phyloP scores from a whole-genome alignment of 1,140 invertebrate genomes.

The Drosophila pallidifrons region DNA sequence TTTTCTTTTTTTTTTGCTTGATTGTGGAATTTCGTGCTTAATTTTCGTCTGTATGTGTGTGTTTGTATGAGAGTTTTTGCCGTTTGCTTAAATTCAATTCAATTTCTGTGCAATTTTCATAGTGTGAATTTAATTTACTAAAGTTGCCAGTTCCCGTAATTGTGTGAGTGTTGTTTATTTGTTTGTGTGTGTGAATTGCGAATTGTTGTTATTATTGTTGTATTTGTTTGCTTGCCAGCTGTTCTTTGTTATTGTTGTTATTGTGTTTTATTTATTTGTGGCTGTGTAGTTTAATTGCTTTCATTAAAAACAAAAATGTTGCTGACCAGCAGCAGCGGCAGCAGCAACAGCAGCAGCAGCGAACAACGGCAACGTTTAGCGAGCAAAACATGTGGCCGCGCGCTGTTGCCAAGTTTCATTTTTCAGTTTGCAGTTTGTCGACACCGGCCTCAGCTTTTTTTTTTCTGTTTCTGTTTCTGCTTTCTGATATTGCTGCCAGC shows the following conservation, averaged over 20 bases:
- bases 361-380: conserved; percentile 10
- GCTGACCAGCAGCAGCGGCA: conserved; percentile 24
- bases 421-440: conserved; percentile 47
- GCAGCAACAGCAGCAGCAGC: conserved; percentile 11
- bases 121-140: conserved; percentile 74
- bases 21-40: conserved; percentile 75
- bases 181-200: conserved; percentile 7
- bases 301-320: conserved; percentile 65
- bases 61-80: conserved; percentile 37
- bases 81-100: conserved; percentile 73
- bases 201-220: conserved; percentile 21
- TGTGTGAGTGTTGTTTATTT: conserved; percentile 14
- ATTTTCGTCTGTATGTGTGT: conserved; percentile 56
- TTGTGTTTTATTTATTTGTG: conserved; percentile 67
- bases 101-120: conserved; percentile 71
- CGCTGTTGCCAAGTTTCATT: conserved; percentile 58
- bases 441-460: conserved; percentile 26
- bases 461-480: conserved; percentile 34
- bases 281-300: conserved; percentile 75
- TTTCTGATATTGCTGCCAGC: conserved; percentile 38
- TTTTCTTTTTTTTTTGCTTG: conserved; percentile 49
- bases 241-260: conserved; percentile 57
- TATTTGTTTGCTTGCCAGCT: conserved; percentile 23
- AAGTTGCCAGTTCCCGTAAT: conserved; percentile 29
- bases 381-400: conserved; percentile 56